Evolutionary conservation across 2,797 vertebrate genomes (phyloP), one percentile per base, ranked within the genome.

Genomic region (Danio jaintianensis): DNA sequence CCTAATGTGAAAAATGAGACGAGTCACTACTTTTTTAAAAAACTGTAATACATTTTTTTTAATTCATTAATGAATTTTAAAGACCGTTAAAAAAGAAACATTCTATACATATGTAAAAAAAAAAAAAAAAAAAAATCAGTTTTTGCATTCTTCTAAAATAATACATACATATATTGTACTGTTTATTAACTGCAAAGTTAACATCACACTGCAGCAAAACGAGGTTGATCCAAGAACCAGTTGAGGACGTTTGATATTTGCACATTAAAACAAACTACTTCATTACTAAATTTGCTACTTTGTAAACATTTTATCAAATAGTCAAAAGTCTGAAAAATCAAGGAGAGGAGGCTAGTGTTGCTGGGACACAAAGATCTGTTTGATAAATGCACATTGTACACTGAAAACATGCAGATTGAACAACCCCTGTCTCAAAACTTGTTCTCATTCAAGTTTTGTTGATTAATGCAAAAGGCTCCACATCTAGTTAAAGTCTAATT

Each of bases 281-380:
- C 11, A 50, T 42, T 5, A 52, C 5, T n/a, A 42, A 0, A 38
- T 68, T 11, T n/a, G 36, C 5, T 6, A n/a, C 36, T 42, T 62
- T 11, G 16, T 38, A 69, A 40, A 36, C 16, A 40, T 69, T 52
- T 69, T 0, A 52, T 52, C 48, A 69, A 69, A 52, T 12, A 70
- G n/a, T 15, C 7, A 29, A 15, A 71, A 42, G 58, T 20, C 6
- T 55, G 48, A 62, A 11, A 16, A 82, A 63, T 69, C 58, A 73
- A 73, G 76, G 63, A 86, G 72, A 77, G 75, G 18, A 83, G 66
- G 78, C 53, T 47, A 81, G 12, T 43, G 55, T 62, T 68, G 53
- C 62, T 81, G 70, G 81, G 52, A 79, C 61, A 77, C 4, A 70
- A 62, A 38, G 69, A 36, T 69, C 55, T 80, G 58, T 79, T 43